These are phyloP conservation scores for Drosophila lini DNA, from an alignment of 1,140 invertebrate species.

Conservation along the genomic window DNA sequence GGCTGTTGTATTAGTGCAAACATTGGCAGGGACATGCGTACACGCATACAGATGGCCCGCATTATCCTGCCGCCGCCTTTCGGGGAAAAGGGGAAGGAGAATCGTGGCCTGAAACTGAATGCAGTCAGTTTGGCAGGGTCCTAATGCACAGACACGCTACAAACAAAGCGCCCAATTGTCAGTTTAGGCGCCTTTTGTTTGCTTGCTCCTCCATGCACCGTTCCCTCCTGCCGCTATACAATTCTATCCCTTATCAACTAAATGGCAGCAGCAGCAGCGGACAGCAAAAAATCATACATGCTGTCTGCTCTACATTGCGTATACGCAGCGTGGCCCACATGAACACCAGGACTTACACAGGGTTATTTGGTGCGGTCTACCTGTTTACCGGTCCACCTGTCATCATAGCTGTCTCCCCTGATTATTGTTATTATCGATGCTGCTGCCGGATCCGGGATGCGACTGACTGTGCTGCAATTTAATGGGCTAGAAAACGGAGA, in stretches of 20 bases:
- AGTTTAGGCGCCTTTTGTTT: slow-evolving; percentile 67
- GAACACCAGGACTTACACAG: slow-evolving; percentile 1
- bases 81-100: not conserved
- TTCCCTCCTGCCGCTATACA: slow-evolving; percentile 1
- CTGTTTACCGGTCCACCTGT: slow-evolving; percentile 24
- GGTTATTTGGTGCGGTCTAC: slow-evolving; percentile 10
- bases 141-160: slow-evolving; percentile 59
- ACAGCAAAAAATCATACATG: slow-evolving; percentile 26
- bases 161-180: slow-evolving; percentile 73
- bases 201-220: slow-evolving; percentile 17
- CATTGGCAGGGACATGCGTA: slow-evolving; percentile 66
- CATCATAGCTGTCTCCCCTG: slow-evolving; percentile 24
- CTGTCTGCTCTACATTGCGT: slow-evolving; percentile 45
- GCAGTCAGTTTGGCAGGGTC: slow-evolving; percentile 49
- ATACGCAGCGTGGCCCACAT: slow-evolving; percentile 59
- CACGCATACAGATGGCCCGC: slow-evolving; percentile 80
- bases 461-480: slow-evolving; percentile 8
- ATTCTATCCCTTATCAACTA: slow-evolving; percentile 60
- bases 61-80: slow-evolving; percentile 48
- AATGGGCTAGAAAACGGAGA: slow-evolving; percentile 27
- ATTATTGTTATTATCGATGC: slow-evolving; percentile 54
- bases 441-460: not conserved
- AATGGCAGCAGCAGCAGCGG: slow-evolving; percentile 55
- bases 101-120: slow-evolving; percentile 56
- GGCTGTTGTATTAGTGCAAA: slow-evolving; percentile 54